These are phyloP conservation scores for Biston stratarius DNA, from an alignment of 2,888 invertebrate species.

Conservation along the genomic window DNA sequence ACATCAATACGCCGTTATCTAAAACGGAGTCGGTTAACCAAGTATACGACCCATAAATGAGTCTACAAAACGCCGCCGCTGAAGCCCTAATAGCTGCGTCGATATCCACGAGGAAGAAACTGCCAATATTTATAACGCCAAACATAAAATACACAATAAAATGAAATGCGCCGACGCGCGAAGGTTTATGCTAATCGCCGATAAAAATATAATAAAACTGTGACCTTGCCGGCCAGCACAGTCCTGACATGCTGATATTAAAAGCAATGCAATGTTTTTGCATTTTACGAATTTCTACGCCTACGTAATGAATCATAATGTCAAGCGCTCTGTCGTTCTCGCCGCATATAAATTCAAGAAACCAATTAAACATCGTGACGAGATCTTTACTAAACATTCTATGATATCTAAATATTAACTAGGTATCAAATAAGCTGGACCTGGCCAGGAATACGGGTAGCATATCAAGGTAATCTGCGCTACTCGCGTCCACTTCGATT, in stretches of 20 bases:
- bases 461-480: constrained; percentile 70
- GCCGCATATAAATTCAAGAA: background rate
- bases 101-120: constrained; percentile 67
- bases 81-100: constrained; percentile 64
- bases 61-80: constrained; percentile 64
- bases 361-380: constrained; percentile 5
- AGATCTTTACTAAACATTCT: background rate
- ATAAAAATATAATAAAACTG: constrained; percentile 71
- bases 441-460: constrained; percentile 75
- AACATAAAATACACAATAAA: constrained; percentile 75
- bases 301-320: constrained; percentile 30
- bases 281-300: constrained; percentile 40
- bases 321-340: constrained; percentile 31
- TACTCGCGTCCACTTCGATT: constrained; percentile 73
- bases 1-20: constrained; percentile 77
- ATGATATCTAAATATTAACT: background rate
- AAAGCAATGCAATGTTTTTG: constrained; percentile 47
- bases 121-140: constrained; percentile 69
- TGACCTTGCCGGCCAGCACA: constrained; percentile 57
- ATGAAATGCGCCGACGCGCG: constrained; percentile 65
- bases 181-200: constrained; percentile 71
- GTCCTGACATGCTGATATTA: constrained; percentile 49
- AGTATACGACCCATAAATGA: constrained; percentile 80
- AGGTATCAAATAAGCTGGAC: background rate
- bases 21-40: constrained; percentile 71